A percentile compares a stretch with the other conserved stretches of the same genome.
These are phyloP conservation scores for Thamnophis elegans DNA, from an alignment of 2,797 vertebrate genomes.

Conservation along the genomic window DNA sequence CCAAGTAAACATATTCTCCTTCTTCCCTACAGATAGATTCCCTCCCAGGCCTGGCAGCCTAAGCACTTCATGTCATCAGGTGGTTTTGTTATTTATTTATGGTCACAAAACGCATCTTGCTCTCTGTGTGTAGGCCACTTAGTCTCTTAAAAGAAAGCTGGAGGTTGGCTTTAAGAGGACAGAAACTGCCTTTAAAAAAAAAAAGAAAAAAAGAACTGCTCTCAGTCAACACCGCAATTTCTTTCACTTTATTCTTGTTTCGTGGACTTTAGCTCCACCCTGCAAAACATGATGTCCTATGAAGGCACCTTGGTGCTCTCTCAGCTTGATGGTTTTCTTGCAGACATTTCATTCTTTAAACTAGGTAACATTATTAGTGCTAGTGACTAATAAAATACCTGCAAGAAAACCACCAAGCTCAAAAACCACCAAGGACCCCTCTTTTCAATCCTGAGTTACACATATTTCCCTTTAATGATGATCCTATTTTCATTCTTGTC, in stretches of 20 bases:
- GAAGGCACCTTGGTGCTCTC: background rate
- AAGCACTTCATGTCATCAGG: constrained; percentile 42
- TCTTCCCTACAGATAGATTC: background rate
- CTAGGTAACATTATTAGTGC: background rate
- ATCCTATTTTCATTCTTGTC: background rate
- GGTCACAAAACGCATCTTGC: constrained; percentile 56
- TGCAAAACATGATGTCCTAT: background rate
- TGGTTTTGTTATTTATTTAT: constrained; percentile 56
- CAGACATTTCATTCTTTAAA: background rate
- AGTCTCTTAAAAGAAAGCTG: constrained; percentile 34
- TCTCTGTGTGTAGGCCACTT: constrained; percentile 33
- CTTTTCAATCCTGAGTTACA: background rate
- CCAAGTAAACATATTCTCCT: constrained; percentile 58
- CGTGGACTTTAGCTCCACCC: background rate
- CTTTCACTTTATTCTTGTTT: constrained; percentile 11
- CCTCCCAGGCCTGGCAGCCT: constrained; percentile 45
- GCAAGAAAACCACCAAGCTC: background rate
- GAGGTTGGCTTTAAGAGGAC: constrained; percentile 45
- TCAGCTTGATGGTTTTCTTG: background rate
- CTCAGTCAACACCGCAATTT: constrained; percentile 19
- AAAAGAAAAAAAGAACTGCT: constrained; percentile 24
- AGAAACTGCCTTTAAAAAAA: constrained; percentile 35
- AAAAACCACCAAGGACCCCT: background rate
- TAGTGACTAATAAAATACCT: background rate
- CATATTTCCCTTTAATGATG: background rate